These are phyloP conservation scores for Enteromius radiatus DNA, from an alignment of 2,797 vertebrate species.

Conservation along the genomic window DNA sequence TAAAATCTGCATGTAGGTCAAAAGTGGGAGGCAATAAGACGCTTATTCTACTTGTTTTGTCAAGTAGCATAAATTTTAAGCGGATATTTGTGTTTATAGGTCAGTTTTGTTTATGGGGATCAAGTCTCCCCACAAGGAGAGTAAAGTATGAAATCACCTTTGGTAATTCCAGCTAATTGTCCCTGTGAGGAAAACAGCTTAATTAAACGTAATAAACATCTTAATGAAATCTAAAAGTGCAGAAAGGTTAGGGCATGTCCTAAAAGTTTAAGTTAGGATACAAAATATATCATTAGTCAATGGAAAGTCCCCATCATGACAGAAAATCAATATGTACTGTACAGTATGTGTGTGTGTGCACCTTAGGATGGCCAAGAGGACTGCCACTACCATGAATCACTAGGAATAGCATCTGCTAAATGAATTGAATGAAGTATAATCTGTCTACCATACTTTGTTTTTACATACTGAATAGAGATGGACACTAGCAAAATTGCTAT, in stretches of 20 bases:
- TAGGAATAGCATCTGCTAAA: slow-evolving; percentile 3
- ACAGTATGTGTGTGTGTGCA: too few species aligned
- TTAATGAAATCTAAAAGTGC: not conserved
- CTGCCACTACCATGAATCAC: not conserved
- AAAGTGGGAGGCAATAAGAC: not conserved
- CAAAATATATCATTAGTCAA: not conserved
- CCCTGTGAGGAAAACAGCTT: not conserved
- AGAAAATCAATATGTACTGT: not conserved
- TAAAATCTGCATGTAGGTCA: not conserved
- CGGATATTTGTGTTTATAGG: not conserved
- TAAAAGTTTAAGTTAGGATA: not conserved
- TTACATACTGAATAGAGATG: not conserved
- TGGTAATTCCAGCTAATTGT: not conserved
- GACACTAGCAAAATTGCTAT: not conserved
- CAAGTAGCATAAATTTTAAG: not conserved
- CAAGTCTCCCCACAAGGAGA: not conserved
- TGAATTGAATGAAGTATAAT: not conserved
- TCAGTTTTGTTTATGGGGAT: not conserved
- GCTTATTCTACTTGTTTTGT: not conserved
- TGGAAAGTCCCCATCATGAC: not conserved
- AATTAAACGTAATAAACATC: slow-evolving; percentile 5
- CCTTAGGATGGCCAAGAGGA: not conserved
- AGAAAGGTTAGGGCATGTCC: not conserved
- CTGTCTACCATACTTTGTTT: not conserved
- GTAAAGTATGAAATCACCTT: not conserved